Percentiles rank a stretch among this genome's conserved stretches.
phyloP scores from a whole-genome alignment of 2,797 vertebrate species.

The Synaphobranchus kaupii region DNA sequence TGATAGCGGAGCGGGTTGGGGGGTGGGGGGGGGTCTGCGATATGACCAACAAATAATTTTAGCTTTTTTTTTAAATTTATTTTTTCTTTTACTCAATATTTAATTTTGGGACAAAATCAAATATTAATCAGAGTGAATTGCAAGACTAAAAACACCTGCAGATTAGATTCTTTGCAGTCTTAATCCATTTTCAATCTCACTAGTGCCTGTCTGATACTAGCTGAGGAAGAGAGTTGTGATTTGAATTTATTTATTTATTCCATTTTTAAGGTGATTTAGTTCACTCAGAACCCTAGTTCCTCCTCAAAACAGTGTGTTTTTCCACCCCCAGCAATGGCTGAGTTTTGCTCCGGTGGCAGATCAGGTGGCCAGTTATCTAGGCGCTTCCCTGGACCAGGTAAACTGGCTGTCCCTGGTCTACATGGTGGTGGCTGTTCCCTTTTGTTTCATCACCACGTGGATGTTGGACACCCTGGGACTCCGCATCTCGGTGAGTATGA shows the following conservation, averaged over 20 bases:
- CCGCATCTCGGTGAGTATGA: constrained; percentile 74
- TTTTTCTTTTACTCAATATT: no score
- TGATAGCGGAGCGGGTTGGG: no score
- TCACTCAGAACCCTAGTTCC: background rate
- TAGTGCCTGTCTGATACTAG: no score
- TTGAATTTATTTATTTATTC: background rate
- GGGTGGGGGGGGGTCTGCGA: no score
- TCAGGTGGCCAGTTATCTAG: constrained; percentile 71
- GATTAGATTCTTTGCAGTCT: no score
- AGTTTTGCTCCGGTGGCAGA: constrained; percentile 88
- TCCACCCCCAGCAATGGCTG: constrained; percentile 80
- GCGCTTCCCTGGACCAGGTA: constrained; percentile 68
- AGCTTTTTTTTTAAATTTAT: no score
- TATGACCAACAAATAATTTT: no score
- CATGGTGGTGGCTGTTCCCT: constrained; percentile 83
- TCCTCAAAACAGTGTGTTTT: background rate
- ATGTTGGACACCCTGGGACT: constrained; percentile 86
- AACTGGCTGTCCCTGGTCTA: constrained; percentile 89
- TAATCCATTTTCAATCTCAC: no score
- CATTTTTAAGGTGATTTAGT: background rate
- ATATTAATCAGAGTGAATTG: no score
- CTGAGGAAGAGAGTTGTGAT: no score
- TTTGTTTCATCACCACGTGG: constrained; percentile 85
- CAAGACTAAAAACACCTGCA: no score
- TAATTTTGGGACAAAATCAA: no score